These are phyloP conservation scores for Drosophila lacertosa DNA, from an alignment of 1,140 invertebrate genomes.

Conservation along the genomic window DNA sequence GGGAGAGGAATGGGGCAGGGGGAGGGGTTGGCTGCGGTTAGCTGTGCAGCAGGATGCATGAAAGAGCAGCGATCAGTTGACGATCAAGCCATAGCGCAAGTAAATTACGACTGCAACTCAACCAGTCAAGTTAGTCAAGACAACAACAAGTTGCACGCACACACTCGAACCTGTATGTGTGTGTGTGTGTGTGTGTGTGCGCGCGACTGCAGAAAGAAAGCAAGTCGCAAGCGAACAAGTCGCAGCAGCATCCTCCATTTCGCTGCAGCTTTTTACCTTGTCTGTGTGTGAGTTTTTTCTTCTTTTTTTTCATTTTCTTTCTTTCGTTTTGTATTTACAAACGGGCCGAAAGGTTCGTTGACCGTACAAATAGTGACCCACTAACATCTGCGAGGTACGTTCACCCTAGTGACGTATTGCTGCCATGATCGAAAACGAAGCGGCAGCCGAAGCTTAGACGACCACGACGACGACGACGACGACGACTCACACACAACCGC, in stretches of 20 bases:
- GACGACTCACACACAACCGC: conserved; percentile 28
- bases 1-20: neutral
- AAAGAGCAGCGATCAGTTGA: conserved; percentile 38
- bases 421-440: conserved; percentile 70
- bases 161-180: neutral
- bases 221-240: conserved; percentile 4
- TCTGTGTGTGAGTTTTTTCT: conserved; percentile 35
- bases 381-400: conserved; percentile 84
- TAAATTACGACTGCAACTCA: conserved; percentile 81
- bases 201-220: neutral
- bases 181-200: no score
- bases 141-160: conserved; percentile 51
- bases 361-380: conserved; percentile 84
- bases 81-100: conserved; percentile 79
- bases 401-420: conserved; percentile 84
- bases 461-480: conserved; percentile 22
- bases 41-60: conserved; percentile 71
- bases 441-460: conserved; percentile 38
- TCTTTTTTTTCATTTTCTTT: conserved; percentile 31
- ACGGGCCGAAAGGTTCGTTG: conserved; percentile 82
- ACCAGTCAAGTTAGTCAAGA: conserved; percentile 81
- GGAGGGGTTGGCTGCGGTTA: conserved; percentile 4
- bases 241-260: conserved; percentile 55
- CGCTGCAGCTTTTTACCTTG: conserved; percentile 44
- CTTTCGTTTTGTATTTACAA: conserved; percentile 78